Percentiles rank a stretch among this genome's conserved stretches.
Conservation (phyloP, 1,140 invertebrate genomes). For the Bombus breviceps region DNA sequence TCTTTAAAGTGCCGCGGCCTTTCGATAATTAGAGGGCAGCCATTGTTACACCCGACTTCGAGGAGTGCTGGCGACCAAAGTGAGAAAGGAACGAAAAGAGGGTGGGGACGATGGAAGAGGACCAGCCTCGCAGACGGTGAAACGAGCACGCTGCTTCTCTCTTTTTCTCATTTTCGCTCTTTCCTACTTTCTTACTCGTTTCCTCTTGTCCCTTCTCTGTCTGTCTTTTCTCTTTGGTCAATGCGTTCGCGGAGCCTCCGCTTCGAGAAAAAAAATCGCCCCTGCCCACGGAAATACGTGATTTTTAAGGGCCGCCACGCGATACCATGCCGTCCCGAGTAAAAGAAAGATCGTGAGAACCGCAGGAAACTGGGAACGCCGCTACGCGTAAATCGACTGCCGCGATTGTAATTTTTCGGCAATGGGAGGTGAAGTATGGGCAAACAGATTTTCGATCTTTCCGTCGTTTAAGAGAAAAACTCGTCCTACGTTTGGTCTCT, state of each 20-base stretch:
- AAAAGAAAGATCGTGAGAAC: conserved; percentile 56
- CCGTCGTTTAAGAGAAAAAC: neutral
- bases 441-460: neutral
- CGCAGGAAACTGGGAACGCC: conserved; percentile 1
- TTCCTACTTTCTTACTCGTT: neutral
- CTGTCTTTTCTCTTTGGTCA: no score
- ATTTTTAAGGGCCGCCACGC: conserved; percentile 60
- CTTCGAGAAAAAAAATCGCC: conserved; percentile 28
- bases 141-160: conserved; percentile 47
- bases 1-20: conserved; percentile 82
- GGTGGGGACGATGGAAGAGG: conserved; percentile 45
- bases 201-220: neutral
- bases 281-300: conserved; percentile 61
- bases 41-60: conserved; percentile 76
- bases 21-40: conserved; percentile 82
- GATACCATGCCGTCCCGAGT: conserved; percentile 44
- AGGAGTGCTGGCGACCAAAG: conserved; percentile 60
- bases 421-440: neutral
- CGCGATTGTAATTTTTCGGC: neutral
- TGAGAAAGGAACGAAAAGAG: conserved; percentile 59
- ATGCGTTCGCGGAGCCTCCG: neutral
- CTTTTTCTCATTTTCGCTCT: neutral
- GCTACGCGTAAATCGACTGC: neutral
- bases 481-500: no score
- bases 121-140: conserved; percentile 47